A percentile compares a stretch with the other conserved stretches of the same genome.
Evolutionary conservation across 2,113 vertebrate species (phyloP).

Genomic region (Etheostoma spectabile): DNA sequence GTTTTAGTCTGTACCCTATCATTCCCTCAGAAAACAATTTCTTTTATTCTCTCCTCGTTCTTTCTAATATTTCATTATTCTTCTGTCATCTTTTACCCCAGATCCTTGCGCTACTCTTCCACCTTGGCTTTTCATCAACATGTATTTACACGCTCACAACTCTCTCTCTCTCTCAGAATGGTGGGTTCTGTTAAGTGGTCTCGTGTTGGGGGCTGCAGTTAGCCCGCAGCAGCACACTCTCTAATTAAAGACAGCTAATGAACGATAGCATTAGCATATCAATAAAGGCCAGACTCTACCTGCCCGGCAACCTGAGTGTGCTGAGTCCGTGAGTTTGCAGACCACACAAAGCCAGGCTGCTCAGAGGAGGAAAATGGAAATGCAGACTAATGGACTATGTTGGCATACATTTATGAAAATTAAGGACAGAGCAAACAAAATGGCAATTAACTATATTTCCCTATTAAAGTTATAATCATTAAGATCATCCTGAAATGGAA

Average conservation of each 20-base stretch:
- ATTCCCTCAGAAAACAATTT: not conserved
- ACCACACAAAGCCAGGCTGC: constrained; percentile 19
- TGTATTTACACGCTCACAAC: too few relatives aligned
- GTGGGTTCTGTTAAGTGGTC: constrained; percentile 46
- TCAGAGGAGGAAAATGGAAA: constrained; percentile 4
- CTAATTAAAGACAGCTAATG: constrained; percentile 82
- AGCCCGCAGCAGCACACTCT: constrained; percentile 55
- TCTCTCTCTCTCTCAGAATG: constrained; percentile 7
- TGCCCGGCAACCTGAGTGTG: constrained; percentile 11
- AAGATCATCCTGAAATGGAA: too few relatives aligned
- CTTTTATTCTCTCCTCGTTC: not conserved
- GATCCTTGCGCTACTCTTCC: not conserved
- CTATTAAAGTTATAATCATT: too few relatives aligned
- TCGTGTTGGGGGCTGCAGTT: constrained; percentile 54
- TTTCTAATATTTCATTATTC: not conserved
- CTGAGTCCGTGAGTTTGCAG: constrained; percentile 38
- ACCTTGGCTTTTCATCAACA: constrained; percentile 12
- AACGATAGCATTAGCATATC: constrained; percentile 80
- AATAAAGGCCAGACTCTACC: constrained; percentile 60
- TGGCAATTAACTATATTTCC: too few relatives aligned
- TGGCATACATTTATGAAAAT: too few relatives aligned
- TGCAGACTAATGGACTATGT: not conserved
- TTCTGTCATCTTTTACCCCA: not conserved
- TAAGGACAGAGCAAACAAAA: too few relatives aligned
- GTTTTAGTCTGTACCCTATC: not conserved